Conservation (phyloP, 2,888 invertebrate species). For the Euspilapteryx auroguttella region DNA sequence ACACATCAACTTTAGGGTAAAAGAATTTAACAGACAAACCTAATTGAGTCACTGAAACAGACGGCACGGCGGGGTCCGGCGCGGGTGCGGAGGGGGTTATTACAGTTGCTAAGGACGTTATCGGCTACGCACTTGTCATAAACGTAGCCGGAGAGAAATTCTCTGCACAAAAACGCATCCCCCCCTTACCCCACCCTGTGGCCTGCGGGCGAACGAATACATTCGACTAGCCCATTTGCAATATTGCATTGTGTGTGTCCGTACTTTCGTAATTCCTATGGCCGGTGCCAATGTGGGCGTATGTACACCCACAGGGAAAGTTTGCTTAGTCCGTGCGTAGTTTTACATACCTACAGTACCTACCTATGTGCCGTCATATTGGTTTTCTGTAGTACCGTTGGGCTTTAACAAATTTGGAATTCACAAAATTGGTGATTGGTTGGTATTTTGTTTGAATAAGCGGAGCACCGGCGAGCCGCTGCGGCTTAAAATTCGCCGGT, state of each 20-base stretch:
- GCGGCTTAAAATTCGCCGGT: constrained; percentile 35
- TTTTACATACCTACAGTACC: constrained; percentile 25
- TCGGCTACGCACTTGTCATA: constrained; percentile 48
- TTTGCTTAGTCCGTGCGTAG: constrained; percentile 55
- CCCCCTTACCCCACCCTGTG: constrained; percentile 24
- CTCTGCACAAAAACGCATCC: constrained; percentile 58
- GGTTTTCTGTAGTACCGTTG: constrained; percentile 49
- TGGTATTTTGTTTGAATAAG: constrained; percentile 53
- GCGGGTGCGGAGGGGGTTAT: constrained; percentile 8
- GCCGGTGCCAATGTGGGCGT: constrained; percentile 16
- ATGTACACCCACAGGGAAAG: constrained; percentile 21
- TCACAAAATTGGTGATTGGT: constrained; percentile 60
- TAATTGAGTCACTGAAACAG: constrained; percentile 10
- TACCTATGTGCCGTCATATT: constrained; percentile 34
- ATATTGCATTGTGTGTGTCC: constrained; percentile 55
- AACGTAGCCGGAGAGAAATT: constrained; percentile 28
- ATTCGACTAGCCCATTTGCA: constrained; percentile 60
- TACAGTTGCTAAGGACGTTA: constrained; percentile 14
- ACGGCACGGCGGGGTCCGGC: constrained; percentile 2
- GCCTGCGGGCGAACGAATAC: constrained; percentile 51
- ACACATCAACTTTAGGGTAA: constrained; percentile 2
- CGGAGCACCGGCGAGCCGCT: constrained; percentile 16
- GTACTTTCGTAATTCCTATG: too few species aligned
- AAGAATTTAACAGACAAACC: constrained; percentile 7
- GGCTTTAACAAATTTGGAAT: constrained; percentile 58